Base-by-base conservation (phyloP, 2,797 vertebrate genomes). In the Cichlasoma orientale region DNA sequence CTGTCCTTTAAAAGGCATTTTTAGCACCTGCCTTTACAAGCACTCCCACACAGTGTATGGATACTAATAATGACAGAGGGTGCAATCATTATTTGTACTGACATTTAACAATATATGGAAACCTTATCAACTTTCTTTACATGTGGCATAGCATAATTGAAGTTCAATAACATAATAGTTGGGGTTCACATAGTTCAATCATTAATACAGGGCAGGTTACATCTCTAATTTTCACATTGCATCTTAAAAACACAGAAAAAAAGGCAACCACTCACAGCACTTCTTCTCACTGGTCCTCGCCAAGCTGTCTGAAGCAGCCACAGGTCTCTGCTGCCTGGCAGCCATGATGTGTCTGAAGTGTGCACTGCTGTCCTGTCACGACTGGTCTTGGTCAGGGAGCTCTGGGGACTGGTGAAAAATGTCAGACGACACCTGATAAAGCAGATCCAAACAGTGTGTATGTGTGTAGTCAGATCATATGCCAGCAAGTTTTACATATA, bases 191-290 rank as follows among this genome's bases (percentile, higher is more conserved):
- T n/a, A 25, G 70, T 23, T 81, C 6, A 81, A n/a, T 56, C 1
- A 9, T 74, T 41, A 56, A 74, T 19, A 33, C 7, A 53, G 7
- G 21, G 12, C 38, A 75, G 56, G 56, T 82, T 12, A 76, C 36
- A 56, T 4, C 21, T 1, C 31, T 76, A 23, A 8, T 36, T 29
- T 54, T 83, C 1, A 47, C 31, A 31, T 54, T 3, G 82, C 47
- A 74, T 59, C 56, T 53, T 74, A 29, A 31, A 7, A 27, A 4
- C 6, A 56, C 23, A 57, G 25, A 70, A 58, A 36, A 19, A 44
- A 63, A 68, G 55, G 72, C 25, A 85, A 53, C 0, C 63, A 94
- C 94, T 94, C 82, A 95, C 94, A 95, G 91, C 94, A 94, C 66
- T 95, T 95, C 88, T 94, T 95, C 79, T 92, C 93, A 27, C 53